These are phyloP conservation scores for Centropus bengalensis DNA, from an alignment of 2,113 vertebrate species.

Conservation along the genomic window DNA sequence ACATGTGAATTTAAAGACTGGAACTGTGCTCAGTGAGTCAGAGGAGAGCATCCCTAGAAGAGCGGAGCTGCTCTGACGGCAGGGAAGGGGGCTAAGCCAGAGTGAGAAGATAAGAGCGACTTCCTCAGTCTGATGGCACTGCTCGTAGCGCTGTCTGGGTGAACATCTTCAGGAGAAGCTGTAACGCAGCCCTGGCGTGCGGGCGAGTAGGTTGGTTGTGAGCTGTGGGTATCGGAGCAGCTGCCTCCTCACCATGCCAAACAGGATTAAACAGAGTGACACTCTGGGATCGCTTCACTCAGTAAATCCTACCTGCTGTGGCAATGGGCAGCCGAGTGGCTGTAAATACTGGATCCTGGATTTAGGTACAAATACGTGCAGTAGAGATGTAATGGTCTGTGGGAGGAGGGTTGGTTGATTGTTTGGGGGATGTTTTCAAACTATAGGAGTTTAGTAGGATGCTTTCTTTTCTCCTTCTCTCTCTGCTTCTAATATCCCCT, in stretches of 20 bases:
- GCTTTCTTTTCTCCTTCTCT: background rate
- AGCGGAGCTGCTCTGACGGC: constrained; percentile 42
- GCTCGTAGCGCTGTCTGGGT: background rate
- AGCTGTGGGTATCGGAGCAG: background rate
- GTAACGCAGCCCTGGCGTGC: background rate
- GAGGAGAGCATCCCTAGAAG: constrained; percentile 59
- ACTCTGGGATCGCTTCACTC: constrained; percentile 80
- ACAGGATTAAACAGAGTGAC: constrained; percentile 81
- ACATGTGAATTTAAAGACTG: constrained; percentile 82
- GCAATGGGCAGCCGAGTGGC: constrained; percentile 78
- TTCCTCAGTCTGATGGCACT: constrained; percentile 4
- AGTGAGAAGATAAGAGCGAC: background rate
- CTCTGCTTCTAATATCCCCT: background rate
- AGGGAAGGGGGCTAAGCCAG: constrained; percentile 39
- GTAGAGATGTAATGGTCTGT: background rate
- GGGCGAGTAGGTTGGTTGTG: background rate
- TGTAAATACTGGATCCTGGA: constrained; percentile 98
- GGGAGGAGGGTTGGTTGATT: background rate
- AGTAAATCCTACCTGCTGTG: constrained; percentile 76
- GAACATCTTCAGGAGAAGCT: background rate
- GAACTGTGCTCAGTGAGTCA: constrained; percentile 74
- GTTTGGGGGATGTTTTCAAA: background rate
- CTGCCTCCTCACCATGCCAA: constrained; percentile 80
- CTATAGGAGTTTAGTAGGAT: background rate
- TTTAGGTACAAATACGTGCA: constrained; percentile 81